Evolutionary conservation across 2,888 invertebrate genomes (phyloP), one percentile per base, ranked within the genome.

Genomic region (Yponomeuta malinellus): DNA sequence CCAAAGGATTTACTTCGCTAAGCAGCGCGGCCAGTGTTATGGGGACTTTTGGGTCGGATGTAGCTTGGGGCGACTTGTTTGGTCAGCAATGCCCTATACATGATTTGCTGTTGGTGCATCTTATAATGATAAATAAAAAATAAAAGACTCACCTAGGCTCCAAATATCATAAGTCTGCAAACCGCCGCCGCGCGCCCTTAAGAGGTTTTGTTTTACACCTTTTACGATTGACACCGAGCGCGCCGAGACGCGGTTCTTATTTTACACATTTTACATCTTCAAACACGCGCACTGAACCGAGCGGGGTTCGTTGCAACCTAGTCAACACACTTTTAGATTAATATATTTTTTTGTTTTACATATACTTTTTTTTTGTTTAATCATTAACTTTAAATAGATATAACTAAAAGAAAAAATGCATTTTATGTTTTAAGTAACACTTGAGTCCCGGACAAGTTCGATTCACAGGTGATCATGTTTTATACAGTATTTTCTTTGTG

Each of bases 101-200:
- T 8, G 43, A 43, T 43, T 37, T 37, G 37, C 43, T 43, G 43
- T 43, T 43, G 43, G 43, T 43, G 43, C 43, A 43, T 8, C 43
- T 43, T 43, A 43, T 43, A 15, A 15, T 9, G 3, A 59, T 2
- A 71, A 69, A 63, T 64, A 23, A 23, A 23, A 52, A 12, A 3
- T 71, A 72, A 73, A 70, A 67, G 65, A 69, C 87, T 82, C 77
- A 89, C 88, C 89, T 81, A 83, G 83, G 85, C 86, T 85, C 79
- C 79, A 78, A 77, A 76, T 74, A 75, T 69, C 76, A 75, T 73
- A 78, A 76, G 83, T 83, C 79, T 78, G 79, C 79, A 78, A 77
- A 83, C 79, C 78, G 76, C 75, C 77, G 75, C 78, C 77, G 73
- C 68, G 37, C 72, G 72, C 76, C 71, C 63, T 70, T 1, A 4